Percentiles rank a stretch among this genome's conserved stretches.
These are phyloP conservation scores for Carettochelys insculpta DNA, from an alignment of 2,113 vertebrate species.

Conservation along the genomic window DNA sequence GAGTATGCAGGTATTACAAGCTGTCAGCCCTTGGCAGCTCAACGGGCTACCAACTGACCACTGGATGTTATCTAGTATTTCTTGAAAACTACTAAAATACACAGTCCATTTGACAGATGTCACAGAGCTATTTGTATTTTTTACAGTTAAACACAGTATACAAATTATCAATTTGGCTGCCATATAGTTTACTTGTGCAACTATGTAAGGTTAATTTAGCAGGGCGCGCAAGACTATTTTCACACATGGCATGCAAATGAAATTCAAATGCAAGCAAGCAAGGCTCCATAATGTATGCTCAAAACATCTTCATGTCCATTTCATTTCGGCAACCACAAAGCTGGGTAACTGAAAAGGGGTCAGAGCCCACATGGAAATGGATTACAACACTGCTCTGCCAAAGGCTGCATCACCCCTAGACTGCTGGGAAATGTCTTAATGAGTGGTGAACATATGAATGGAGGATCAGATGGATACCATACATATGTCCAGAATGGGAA, in stretches of 20 bases:
- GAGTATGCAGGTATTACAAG: not conserved
- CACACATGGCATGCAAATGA: not conserved
- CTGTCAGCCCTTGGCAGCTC: not conserved
- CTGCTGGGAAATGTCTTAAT: too few relatives aligned
- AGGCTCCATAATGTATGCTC: not conserved
- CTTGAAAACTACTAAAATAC: not conserved
- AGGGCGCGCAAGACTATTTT: not conserved
- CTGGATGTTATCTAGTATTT: not conserved
- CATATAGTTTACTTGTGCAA: not conserved
- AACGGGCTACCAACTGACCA: not conserved
- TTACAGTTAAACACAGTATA: not conserved
- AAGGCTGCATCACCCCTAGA: too few relatives aligned
- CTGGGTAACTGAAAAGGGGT: too few relatives aligned
- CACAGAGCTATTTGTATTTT: not conserved
- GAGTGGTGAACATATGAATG: too few relatives aligned
- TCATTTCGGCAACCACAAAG: too few relatives aligned
- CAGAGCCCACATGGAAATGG: too few relatives aligned
- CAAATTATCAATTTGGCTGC: not conserved
- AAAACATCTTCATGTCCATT: too few relatives aligned
- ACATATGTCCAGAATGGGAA: too few relatives aligned
- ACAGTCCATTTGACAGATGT: not conserved
- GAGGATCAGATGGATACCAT: too few relatives aligned
- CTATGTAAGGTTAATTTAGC: not conserved
- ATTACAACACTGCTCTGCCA: too few relatives aligned
- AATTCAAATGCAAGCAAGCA: not conserved